Evolutionary conservation across 2,797 vertebrate species (phyloP), one percentile per base, ranked within the genome.

Genomic region (Intellagama lesueurii): DNA sequence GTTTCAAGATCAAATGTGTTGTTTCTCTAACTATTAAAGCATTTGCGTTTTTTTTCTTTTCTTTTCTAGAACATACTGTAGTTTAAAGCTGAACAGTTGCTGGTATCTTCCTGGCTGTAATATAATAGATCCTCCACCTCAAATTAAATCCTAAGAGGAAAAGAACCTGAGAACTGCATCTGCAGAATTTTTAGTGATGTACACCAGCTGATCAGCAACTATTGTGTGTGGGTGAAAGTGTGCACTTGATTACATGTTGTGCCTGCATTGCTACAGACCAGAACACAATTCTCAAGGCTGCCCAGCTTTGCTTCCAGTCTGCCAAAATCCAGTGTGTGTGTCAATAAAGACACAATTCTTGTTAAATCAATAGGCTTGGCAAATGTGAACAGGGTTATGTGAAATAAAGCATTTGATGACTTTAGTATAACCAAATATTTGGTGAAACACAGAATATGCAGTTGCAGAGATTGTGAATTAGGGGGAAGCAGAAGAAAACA

Each of bases 211-310:
- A 60, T 81, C 69, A 81, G 79, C 17, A 44, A 47, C 56, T 86
- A 77, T 87, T 87, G 32, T 70, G 77, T 56, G 86, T 70, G 77
- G 86, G 66, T 72, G 79, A 81, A 80, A 87, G 68, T n/a, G 17
- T 56, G 68, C 26, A 26, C 26, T 72, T 60, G 47, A 87, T 81
- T 87, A 60, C 70, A 81, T 64, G 49, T 6, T 32, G 78, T 6
- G 80, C 32, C 22, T 73, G 49, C 49, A 72, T 28, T 66, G 79
- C 49, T 9, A n/a, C 4, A 12, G 30, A 60, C 68, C 26, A 56
- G 86, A 81, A 87, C 68, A 44, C 56, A 66, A 69, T 75, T 44
- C 40, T 75, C 30, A 30, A 47, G 80, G 69, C 47, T 87, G 78
- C 49, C 72, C 78, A 81, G n/a, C 40, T 72, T 72, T 19, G 49